phyloP scores from a whole-genome alignment of 1,140 invertebrate species.

The Proales similis region DNA sequence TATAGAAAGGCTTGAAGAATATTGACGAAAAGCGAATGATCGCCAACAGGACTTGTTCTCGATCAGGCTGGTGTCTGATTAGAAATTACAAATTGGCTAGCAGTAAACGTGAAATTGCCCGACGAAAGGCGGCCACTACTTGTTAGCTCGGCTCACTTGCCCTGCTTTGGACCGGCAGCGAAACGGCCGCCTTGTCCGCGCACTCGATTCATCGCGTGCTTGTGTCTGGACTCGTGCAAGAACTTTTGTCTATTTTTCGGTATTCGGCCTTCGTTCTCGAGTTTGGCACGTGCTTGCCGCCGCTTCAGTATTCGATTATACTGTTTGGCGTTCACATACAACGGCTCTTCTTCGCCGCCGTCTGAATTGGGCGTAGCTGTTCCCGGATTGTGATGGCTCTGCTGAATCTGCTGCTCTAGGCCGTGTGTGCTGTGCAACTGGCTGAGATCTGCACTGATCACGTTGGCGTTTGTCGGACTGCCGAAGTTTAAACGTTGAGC shows the following conservation, averaged over 20 bases:
- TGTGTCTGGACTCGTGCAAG: conserved; percentile 92
- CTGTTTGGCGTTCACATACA: conserved; percentile 98
- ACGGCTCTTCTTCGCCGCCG: conserved; percentile 57
- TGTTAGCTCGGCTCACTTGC: too few species aligned
- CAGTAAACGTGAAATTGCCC: too few species aligned
- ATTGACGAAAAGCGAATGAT: too few species aligned
- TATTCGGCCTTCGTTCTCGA: conserved; percentile 67
- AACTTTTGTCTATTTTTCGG: conserved; percentile 96
- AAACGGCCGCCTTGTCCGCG: conserved; percentile 92
- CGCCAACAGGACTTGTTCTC: too few species aligned
- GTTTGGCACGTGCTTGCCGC: conserved; percentile 49
- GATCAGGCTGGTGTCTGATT: too few species aligned
- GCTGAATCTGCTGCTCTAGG: too few species aligned
- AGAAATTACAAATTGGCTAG: too few species aligned
- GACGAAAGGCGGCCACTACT: too few species aligned
- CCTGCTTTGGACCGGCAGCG: conserved; percentile 40
- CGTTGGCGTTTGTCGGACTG: background rate
- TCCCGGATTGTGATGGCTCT: background rate
- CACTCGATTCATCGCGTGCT: conserved; percentile 93
- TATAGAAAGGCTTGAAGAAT: too few species aligned
- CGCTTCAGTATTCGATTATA: conserved; percentile 53
- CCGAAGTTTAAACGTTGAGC: conserved; percentile 7
- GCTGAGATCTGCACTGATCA: background rate
- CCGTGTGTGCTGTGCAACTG: too few species aligned
- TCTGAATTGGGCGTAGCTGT: conserved; percentile 2